Evolutionary conservation across 2,113 vertebrate species (phyloP).

Genomic region (Ginglymostoma cirratum): DNA sequence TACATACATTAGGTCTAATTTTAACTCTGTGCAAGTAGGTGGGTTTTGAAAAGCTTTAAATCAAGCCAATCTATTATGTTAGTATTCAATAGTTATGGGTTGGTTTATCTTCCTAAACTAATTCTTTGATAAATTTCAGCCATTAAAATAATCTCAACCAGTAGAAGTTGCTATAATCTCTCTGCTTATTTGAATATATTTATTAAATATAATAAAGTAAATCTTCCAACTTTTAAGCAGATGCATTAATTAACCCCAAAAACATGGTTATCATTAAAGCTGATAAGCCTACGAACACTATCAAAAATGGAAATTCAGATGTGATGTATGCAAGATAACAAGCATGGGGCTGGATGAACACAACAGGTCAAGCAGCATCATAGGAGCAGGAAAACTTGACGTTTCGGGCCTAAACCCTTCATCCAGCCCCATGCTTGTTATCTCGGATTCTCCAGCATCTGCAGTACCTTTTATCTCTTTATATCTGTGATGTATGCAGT

Average conservation of each 20-base stretch:
- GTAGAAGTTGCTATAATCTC: neutral
- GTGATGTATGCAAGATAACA: neutral
- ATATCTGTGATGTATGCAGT: neutral
- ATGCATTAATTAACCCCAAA: constrained; percentile 17
- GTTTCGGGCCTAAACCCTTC: too few species aligned
- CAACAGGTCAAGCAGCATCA: too few species aligned
- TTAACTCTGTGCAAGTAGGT: neutral
- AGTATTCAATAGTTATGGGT: neutral
- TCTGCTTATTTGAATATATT: neutral
- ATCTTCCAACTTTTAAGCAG: neutral
- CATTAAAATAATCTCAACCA: neutral
- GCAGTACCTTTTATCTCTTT: too few species aligned
- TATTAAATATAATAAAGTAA: constrained; percentile 20
- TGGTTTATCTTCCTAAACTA: neutral
- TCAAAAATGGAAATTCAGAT: neutral
- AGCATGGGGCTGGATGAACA: too few species aligned
- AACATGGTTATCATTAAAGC: neutral
- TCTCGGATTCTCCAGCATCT: too few species aligned
- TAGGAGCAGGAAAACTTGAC: too few species aligned
- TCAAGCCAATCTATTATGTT: neutral
- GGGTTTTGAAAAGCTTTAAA: neutral
- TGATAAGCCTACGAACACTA: neutral
- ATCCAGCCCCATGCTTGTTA: too few species aligned
- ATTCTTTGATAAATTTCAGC: neutral
- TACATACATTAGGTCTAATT: neutral